These are phyloP conservation scores for Selenia dentaria DNA, from an alignment of 2,888 invertebrate species.

Conservation along the genomic window DNA sequence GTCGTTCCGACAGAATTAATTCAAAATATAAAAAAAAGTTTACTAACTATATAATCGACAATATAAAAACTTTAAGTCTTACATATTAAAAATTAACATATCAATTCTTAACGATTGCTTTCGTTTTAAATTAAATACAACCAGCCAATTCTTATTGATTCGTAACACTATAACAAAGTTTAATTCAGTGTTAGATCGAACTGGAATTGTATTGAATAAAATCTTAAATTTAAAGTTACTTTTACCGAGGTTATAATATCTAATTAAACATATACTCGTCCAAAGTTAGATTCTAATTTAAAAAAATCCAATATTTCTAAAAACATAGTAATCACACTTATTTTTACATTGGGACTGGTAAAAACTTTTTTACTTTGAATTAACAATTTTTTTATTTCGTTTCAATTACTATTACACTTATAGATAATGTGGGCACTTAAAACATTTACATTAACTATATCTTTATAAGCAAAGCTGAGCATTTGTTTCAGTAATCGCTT, in stretches of 20 bases:
- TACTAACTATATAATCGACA: constrained; percentile 20
- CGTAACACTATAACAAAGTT: constrained; percentile 1
- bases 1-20: constrained; percentile 41
- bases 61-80: constrained; percentile 21
- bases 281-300: constrained; percentile 13
- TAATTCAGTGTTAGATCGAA: constrained; percentile 9
- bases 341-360: constrained; percentile 1
- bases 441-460: too few relatives aligned
- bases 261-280: constrained; percentile 11
- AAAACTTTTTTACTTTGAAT: too few relatives aligned
- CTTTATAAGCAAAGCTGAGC: too few relatives aligned
- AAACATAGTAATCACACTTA: too few relatives aligned
- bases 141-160: constrained; percentile 4
- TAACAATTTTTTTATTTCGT: too few relatives aligned
- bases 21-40: constrained; percentile 38
- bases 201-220: constrained; percentile 2
- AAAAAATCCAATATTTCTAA: constrained; percentile 1
- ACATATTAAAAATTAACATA: constrained; percentile 24
- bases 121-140: constrained; percentile 2
- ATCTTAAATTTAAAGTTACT: constrained; percentile 24
- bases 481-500: too few relatives aligned
- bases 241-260: constrained; percentile 22
- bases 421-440: too few relatives aligned
- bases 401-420: too few relatives aligned
- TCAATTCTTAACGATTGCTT: constrained; percentile 13